phyloP scores from a whole-genome alignment of 2,113 vertebrate genomes.

The Vanacampus margaritifer region DNA sequence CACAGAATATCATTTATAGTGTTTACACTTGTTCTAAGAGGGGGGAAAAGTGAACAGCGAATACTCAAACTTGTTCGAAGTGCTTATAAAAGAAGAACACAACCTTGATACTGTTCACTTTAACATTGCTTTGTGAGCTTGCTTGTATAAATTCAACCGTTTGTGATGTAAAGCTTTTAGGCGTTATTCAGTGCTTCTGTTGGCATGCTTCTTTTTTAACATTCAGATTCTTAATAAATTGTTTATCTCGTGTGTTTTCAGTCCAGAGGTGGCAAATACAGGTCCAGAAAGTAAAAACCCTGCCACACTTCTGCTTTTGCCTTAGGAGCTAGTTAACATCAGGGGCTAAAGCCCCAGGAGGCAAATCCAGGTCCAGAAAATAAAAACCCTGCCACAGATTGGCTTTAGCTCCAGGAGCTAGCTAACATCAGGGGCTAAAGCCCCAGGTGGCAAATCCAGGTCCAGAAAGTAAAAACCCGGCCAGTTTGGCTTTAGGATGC shows the following conservation, averaged over 20 bases:
- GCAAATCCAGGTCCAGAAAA: no score
- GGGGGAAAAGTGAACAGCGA: not conserved
- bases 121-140: not conserved
- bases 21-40: not conserved
- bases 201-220: not conserved
- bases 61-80: not conserved
- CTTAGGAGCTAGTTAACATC: no score
- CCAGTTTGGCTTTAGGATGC: no score
- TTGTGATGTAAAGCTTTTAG: not conserved
- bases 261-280: no score
- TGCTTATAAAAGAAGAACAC: not conserved
- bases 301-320: no score
- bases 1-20: not conserved
- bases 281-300: no score
- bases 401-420: no score
- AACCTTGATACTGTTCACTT: not conserved
- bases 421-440: no score
- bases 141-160: not conserved
- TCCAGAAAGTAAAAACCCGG: no score
- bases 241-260: not conserved
- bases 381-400: no score
- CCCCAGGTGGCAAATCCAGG: no score
- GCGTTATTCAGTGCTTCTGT: not conserved
- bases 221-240: not conserved
- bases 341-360: no score